Evolutionary conservation across 2,888 invertebrate genomes (phyloP).

Genomic region (Noctuana brunneofusca): DNA sequence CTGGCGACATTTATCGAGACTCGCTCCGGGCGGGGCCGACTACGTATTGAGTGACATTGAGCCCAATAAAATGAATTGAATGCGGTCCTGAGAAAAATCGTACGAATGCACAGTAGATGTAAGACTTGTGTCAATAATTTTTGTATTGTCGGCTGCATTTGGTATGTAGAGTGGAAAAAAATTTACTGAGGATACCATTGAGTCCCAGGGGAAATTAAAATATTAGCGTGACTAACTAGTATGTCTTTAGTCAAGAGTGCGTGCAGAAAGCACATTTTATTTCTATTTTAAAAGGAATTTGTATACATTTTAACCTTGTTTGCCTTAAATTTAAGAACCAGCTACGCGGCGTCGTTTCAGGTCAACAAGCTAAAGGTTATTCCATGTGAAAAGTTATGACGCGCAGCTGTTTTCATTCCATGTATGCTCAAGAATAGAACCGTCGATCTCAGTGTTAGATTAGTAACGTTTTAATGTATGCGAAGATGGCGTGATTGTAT

Average conservation of each 20-base stretch:
- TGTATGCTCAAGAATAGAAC: slow-evolving; percentile 11
- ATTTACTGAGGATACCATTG: neutral
- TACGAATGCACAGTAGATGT: neutral
- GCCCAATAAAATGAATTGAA: slow-evolving; percentile 30
- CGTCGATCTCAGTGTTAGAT: slow-evolving; percentile 12
- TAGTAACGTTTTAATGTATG: slow-evolving; percentile 13
- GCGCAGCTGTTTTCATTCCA: slow-evolving; percentile 3
- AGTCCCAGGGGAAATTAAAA: neutral
- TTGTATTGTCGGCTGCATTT: neutral
- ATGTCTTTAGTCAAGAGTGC: neutral
- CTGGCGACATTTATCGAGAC: slow-evolving; percentile 17
- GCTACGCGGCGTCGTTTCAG: slow-evolving; percentile 5
- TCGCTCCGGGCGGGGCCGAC: neutral
- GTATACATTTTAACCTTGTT: slow-evolving; percentile 6
- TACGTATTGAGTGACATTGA: slow-evolving; percentile 27
- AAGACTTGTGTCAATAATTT: neutral
- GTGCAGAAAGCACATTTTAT: neutral
- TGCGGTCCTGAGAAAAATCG: slow-evolving; percentile 18
- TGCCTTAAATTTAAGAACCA: neutral
- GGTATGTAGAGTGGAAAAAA: too few relatives aligned
- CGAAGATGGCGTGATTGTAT: slow-evolving; percentile 22
- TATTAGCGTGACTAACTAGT: neutral
- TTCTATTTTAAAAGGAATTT: neutral
- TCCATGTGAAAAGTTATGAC: neutral
- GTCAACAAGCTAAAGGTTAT: slow-evolving; percentile 10